A percentile compares a stretch with the other conserved stretches of the same genome.
phyloP scores from a whole-genome alignment of 2,797 vertebrate genomes.

The Agapornis canus region DNA sequence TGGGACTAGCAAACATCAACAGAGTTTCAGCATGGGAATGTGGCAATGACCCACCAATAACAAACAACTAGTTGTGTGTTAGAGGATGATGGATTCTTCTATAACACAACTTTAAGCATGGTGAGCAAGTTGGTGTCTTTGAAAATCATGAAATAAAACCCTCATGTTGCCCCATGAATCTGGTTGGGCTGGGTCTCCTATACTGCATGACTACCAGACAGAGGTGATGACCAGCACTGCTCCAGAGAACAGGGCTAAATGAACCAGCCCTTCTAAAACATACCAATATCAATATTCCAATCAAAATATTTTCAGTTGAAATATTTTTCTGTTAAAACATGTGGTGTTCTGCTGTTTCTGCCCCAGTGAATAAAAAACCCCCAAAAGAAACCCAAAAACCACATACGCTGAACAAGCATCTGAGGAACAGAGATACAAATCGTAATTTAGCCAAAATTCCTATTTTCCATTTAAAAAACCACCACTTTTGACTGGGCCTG shows the following conservation, averaged over 20 bases:
- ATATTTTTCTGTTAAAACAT: neutral
- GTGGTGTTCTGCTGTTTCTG: neutral
- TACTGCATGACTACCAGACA: neutral
- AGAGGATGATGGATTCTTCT: neutral
- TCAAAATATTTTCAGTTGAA: neutral
- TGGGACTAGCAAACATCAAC: neutral
- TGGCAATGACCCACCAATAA: neutral
- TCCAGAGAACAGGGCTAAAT: neutral
- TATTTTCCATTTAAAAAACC: neutral
- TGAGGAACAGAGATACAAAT: neutral
- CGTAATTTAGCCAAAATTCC: neutral
- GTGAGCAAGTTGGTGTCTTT: neutral
- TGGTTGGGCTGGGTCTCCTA: neutral
- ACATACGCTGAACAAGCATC: neutral
- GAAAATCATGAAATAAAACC: neutral
- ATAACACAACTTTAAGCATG: fast-evolving
- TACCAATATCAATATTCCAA: fast-evolving
- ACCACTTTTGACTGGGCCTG: neutral
- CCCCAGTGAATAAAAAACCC: fast-evolving
- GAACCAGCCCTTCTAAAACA: neutral
- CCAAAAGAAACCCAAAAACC: too few species aligned
- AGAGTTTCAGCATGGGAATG: neutral
- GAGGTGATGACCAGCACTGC: neutral
- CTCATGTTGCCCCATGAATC: neutral
- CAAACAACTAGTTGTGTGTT: neutral